These are phyloP conservation scores for Porites rus DNA, from an alignment of 92 coral and sea anemone genomes.

Conservation along the genomic window DNA sequence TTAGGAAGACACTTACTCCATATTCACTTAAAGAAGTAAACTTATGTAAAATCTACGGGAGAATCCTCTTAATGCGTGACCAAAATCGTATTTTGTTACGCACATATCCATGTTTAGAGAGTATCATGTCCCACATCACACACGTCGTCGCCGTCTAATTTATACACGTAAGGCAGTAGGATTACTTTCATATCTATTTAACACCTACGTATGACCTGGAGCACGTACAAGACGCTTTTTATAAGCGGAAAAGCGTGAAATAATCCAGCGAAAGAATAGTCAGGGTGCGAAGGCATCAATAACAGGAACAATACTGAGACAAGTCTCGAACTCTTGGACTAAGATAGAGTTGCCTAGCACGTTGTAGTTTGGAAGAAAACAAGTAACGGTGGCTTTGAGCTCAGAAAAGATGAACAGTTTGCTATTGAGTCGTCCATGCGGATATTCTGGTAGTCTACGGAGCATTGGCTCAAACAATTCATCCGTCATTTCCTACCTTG, in stretches of 20 bases:
- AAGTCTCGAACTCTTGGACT: no score
- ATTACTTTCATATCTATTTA: not conserved
- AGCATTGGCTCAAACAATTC: not conserved
- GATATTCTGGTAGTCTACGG: not conserved
- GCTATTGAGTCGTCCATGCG: not conserved
- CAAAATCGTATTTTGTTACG: not conserved
- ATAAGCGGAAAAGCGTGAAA: not conserved
- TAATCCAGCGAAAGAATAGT: not conserved
- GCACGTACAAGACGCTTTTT: not conserved
- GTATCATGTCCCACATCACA: slow-evolving; percentile 1
- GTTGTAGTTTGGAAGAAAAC: not conserved
- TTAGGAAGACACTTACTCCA: no score
- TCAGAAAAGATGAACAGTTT: not conserved
- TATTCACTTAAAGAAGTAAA: no score
- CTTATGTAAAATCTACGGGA: not conserved
- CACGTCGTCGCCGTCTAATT: not conserved
- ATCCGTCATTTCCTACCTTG: not conserved
- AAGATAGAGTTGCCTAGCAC: no score
- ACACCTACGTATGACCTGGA: not conserved
- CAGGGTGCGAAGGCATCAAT: not conserved
- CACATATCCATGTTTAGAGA: not conserved
- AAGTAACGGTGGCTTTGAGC: not conserved
- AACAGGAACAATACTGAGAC: no score
- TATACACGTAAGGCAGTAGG: not conserved
- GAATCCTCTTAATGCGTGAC: not conserved